Percentiles rank a stretch among this genome's conserved stretches.
phyloP scores from a whole-genome alignment of 2,797 vertebrate species.

The Hoplostethus atlanticus region DNA sequence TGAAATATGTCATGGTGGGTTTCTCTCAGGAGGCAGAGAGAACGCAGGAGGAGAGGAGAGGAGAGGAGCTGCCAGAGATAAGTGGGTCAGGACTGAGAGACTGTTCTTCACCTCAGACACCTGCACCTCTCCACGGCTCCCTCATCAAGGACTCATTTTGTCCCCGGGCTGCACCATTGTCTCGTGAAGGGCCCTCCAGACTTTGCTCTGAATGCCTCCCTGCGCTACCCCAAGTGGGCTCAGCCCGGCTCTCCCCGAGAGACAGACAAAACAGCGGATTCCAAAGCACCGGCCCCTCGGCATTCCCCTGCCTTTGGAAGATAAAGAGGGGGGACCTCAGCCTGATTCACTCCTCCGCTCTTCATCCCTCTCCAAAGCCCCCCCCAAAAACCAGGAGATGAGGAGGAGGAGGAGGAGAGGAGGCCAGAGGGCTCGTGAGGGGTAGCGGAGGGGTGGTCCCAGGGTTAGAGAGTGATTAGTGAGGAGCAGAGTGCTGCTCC shows the following conservation, averaged over 20 bases:
- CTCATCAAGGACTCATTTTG: constrained; percentile 90
- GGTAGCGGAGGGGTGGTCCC: constrained; percentile 72
- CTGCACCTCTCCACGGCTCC: constrained; percentile 85
- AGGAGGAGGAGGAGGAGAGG: constrained; percentile 52
- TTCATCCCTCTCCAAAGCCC: constrained; percentile 62
- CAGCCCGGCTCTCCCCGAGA: constrained; percentile 84
- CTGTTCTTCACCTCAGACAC: constrained; percentile 82
- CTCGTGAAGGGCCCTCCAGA: constrained; percentile 85
- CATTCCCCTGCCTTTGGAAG: constrained; percentile 88
- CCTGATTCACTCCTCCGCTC: constrained; percentile 81
- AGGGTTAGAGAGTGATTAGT: constrained; percentile 80
- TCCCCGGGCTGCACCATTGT: constrained; percentile 87
- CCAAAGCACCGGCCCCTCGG: constrained; percentile 86
- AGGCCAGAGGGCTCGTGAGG: constrained; percentile 39
- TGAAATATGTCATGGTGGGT: background rate
- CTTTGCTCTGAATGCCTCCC: constrained; percentile 81
- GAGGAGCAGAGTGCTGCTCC: constrained; percentile 66
- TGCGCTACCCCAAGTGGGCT: constrained; percentile 85
- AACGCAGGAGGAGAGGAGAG: constrained; percentile 22
- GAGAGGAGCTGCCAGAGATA: constrained; percentile 62
- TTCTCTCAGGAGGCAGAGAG: background rate
- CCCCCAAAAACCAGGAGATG: constrained; percentile 51
- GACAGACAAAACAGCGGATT: constrained; percentile 86
- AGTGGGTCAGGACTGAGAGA: constrained; percentile 74
- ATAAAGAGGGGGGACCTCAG: constrained; percentile 79